Conservation (phyloP, 2,888 invertebrate genomes). For the Andrena fulva region DNA sequence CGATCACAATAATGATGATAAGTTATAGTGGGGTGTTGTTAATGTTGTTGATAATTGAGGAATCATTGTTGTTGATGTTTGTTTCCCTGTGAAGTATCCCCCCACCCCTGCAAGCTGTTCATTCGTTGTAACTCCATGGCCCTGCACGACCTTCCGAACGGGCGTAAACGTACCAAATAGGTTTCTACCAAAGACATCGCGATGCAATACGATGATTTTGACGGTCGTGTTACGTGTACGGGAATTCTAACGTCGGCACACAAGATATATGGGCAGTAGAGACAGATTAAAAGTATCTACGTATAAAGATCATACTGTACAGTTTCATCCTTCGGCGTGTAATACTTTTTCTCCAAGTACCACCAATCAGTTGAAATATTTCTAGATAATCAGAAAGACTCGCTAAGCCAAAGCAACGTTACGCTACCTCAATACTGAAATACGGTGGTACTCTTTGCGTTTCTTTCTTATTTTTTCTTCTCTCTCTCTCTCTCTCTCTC, state of each 20-base stretch:
- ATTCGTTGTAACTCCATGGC: slow-evolving; percentile 74
- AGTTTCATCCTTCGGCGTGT: slow-evolving; percentile 48
- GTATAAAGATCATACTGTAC: slow-evolving; percentile 46
- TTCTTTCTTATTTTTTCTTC: no score
- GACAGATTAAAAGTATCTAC: slow-evolving; percentile 44
- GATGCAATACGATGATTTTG: slow-evolving; percentile 47
- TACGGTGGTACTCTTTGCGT: slow-evolving; percentile 54
- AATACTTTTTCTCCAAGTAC: slow-evolving; percentile 42
- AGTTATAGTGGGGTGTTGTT: slow-evolving; percentile 80
- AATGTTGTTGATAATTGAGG: slow-evolving; percentile 81
- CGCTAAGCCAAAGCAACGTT: slow-evolving; percentile 71
- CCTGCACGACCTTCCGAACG: slow-evolving; percentile 75
- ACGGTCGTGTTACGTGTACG: slow-evolving; percentile 36
- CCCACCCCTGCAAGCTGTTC: slow-evolving; percentile 72
- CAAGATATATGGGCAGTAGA: slow-evolving; percentile 42
- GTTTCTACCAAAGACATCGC: slow-evolving; percentile 73
- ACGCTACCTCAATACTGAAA: slow-evolving; percentile 70
- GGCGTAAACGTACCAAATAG: slow-evolving; percentile 73
- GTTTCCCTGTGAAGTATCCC: slow-evolving; percentile 76
- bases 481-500: not conserved
- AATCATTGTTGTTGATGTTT: slow-evolving; percentile 82
- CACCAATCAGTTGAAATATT: slow-evolving; percentile 64
- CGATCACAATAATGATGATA: slow-evolving; percentile 76
- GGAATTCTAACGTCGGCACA: slow-evolving; percentile 47
- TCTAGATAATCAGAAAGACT: slow-evolving; percentile 66